Conservation (phyloP, 2,113 vertebrate genomes). For the Chamaea fasciata region DNA sequence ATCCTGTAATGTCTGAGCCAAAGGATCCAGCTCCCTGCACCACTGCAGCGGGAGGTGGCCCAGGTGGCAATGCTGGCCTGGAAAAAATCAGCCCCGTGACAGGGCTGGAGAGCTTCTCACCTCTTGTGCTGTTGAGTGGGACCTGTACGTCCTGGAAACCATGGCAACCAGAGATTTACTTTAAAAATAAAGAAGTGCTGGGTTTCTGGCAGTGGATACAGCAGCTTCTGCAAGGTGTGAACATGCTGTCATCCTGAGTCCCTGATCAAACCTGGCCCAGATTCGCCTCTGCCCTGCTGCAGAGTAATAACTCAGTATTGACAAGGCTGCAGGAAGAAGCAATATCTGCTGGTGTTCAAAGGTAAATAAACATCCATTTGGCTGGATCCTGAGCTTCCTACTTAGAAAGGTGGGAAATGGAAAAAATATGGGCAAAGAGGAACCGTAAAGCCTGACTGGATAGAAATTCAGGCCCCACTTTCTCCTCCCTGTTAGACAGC, state of each 20-base stretch:
- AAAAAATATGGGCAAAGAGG: not conserved
- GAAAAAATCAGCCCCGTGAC: too few relatives aligned
- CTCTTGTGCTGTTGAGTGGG: too few relatives aligned
- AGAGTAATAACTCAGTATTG: not conserved
- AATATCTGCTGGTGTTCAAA: not conserved
- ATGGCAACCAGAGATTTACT: not conserved
- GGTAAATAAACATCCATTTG: not conserved
- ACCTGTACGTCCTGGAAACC: too few relatives aligned
- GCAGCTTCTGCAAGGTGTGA: not conserved
- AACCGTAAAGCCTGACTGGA: not conserved
- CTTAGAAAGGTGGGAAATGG: not conserved
- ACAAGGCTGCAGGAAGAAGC: not conserved
- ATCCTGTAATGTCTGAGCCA: too few relatives aligned
- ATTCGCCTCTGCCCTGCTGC: not conserved
- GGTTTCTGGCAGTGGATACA: not conserved
- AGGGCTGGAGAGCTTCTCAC: too few relatives aligned
- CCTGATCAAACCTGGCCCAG: not conserved
- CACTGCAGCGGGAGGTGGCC: too few relatives aligned
- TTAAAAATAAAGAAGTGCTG: not conserved
- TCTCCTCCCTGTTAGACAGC: not conserved
- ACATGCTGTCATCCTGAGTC: accelerated
- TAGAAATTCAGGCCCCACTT: not conserved
- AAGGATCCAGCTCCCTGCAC: too few relatives aligned
- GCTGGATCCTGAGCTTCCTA: not conserved
- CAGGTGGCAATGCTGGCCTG: too few relatives aligned